A percentile compares a stretch with the other conserved stretches of the same genome.
Conservation (phyloP, 1,140 invertebrate species). For the Liolophura sinensis region DNA sequence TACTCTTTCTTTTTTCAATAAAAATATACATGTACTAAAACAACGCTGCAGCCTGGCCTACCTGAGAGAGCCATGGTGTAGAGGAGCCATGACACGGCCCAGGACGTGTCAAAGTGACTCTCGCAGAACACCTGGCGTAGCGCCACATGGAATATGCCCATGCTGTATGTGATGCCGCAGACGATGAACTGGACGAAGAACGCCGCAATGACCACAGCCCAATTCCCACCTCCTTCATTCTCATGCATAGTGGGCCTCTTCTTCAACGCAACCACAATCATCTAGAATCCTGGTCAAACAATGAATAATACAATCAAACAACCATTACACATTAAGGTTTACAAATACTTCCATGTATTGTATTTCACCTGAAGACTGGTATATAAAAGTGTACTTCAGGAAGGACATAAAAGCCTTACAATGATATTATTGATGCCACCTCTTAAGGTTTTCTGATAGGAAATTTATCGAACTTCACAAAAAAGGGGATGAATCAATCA, state of each 20-base stretch:
- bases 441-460: too few species aligned
- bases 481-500: too few species aligned
- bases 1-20: not conserved
- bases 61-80: conserved; percentile 86
- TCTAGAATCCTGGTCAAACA: conserved; percentile 35
- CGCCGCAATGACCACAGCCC: conserved; percentile 73
- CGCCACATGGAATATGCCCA: conserved; percentile 88
- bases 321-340: too few species aligned
- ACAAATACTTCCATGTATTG: too few species aligned
- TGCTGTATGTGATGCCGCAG: conserved; percentile 86
- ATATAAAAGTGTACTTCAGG: too few species aligned
- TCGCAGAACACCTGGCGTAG: conserved; percentile 83
- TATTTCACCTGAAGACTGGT: too few species aligned
- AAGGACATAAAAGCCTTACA: too few species aligned
- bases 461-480: too few species aligned
- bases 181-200: conserved; percentile 91
- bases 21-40: not conserved
- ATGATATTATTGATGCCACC: too few species aligned
- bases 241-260: conserved; percentile 21
- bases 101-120: conserved; percentile 83
- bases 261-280: conserved; percentile 41
- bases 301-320: not conserved
- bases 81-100: conserved; percentile 80
- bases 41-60: conserved; percentile 55
- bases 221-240: conserved; percentile 69